These are phyloP conservation scores for Orestias chungarensis DNA, from an alignment of 2,797 vertebrate genomes.

Conservation along the genomic window DNA sequence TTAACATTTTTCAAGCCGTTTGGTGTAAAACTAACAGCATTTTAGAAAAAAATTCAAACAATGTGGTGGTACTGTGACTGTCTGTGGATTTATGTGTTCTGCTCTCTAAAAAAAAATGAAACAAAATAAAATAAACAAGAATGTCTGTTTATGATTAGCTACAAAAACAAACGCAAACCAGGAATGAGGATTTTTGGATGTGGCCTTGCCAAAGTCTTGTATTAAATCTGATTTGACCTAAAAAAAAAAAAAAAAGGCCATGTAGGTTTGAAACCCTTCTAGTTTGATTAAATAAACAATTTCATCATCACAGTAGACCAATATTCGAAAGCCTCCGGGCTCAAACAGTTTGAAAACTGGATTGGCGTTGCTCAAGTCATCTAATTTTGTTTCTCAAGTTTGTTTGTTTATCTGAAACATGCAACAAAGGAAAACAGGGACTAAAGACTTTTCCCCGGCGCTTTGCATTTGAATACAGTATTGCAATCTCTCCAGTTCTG, in stretches of 20 bases:
- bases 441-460: not conserved
- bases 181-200: not conserved
- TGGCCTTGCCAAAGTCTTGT: not conserved
- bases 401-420: not conserved
- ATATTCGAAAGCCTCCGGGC: not conserved
- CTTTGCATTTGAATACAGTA: not conserved
- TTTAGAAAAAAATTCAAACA: not conserved
- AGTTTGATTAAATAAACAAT: not conserved
- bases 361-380: not conserved
- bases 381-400: not conserved
- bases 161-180: not conserved
- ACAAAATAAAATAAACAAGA: too few species aligned
- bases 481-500: constrained; percentile 3
- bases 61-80: not conserved
- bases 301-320: not conserved
- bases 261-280: not conserved
- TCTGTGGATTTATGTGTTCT: not conserved
- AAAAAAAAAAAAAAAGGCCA: too few species aligned
- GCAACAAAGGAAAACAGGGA: not conserved
- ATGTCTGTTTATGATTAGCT: not conserved
- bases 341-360: not conserved
- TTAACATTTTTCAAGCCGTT: not conserved
- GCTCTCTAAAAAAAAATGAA: not conserved
- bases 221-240: not conserved
- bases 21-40: not conserved